phyloP scores from a whole-genome alignment of 2,113 vertebrate genomes.

The Sapajus apella region DNA sequence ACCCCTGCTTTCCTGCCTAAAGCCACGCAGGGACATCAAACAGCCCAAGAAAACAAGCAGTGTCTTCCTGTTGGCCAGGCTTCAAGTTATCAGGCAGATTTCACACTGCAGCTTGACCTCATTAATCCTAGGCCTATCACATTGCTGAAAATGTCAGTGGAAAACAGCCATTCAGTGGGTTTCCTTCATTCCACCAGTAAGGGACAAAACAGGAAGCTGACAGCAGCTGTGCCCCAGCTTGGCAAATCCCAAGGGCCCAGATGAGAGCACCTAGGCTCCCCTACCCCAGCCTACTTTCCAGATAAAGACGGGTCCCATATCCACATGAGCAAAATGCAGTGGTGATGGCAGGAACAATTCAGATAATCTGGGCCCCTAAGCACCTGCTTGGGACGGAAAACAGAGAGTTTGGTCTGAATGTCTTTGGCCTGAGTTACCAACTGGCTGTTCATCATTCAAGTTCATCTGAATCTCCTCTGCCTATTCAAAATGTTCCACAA shows the following conservation, averaged over 20 bases:
- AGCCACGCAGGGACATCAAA: constrained; percentile 67
- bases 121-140: constrained; percentile 82
- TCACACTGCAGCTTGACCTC: constrained; percentile 78
- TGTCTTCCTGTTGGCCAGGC: constrained; percentile 72
- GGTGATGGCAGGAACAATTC: neutral
- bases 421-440: constrained; percentile 17
- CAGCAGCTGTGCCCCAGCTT: constrained; percentile 56
- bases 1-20: constrained; percentile 54
- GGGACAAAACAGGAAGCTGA: constrained; percentile 76
- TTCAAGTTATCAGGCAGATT: constrained; percentile 67
- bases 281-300: neutral
- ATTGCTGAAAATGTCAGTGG: constrained; percentile 81
- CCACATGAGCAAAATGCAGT: neutral
- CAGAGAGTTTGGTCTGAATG: neutral
- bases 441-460: neutral
- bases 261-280: constrained; percentile 18
- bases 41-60: constrained; percentile 64
- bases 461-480: constrained; percentile 25
- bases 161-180: constrained; percentile 72
- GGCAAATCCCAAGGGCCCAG: constrained; percentile 53
- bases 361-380: neutral
- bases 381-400: neutral
- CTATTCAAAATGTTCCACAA: constrained; percentile 46
- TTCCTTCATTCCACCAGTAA: constrained; percentile 75
- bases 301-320: neutral